Evolutionary conservation across 2,888 invertebrate species (phyloP), one percentile per base, ranked within the genome.

Genomic region (Cryptosula pallasiana): DNA sequence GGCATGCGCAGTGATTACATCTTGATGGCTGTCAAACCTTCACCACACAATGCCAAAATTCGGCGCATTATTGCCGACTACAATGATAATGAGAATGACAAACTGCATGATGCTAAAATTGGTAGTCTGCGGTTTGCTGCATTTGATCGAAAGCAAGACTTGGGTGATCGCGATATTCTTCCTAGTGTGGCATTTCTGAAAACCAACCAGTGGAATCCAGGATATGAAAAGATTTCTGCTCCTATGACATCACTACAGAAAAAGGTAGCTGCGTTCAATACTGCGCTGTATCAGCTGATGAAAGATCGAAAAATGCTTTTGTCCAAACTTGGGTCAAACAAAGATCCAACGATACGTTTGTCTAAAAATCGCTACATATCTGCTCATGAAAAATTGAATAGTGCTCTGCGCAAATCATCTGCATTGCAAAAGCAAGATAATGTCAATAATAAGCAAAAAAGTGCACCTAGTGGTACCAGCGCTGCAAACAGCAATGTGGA

Each of bases 161-260:
- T 57, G 16, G 57, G 57, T 13, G 57, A 57, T n/a, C 3, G 25
- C 5, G 25, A 23, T 23, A 13, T n/a, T n/a, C 57, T 57, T 57
- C 57, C 57, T 57, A n/a, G n/a, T 13, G 57, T 57, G 16, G 25
- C n/a, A 57, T 57, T n/a, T 57, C 57, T 57, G 5, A 57, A 23
- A 23, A 57, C 57, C 3, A 57, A 57, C n/a, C 57, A 57, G n/a
- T 57, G 57, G 57, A 13, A n/a, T 23, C 57, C 57, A 13, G 57
- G 57, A 23, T n/a, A 23, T 23, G 57, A 57, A n/a, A 57, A 57
- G 16, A 57, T 23, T 23, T 13, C 13, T 57, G 57, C 57, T 57
- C 57, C 57, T 13, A 57, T 57, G 57, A 57, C 57, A 57, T 5
- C 13, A n/a, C 25, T 57, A 5, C 57, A 57, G 23, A 57, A 57